Conservation (phyloP, 2,888 invertebrate species). For the Chrysina gloriosa region DNA sequence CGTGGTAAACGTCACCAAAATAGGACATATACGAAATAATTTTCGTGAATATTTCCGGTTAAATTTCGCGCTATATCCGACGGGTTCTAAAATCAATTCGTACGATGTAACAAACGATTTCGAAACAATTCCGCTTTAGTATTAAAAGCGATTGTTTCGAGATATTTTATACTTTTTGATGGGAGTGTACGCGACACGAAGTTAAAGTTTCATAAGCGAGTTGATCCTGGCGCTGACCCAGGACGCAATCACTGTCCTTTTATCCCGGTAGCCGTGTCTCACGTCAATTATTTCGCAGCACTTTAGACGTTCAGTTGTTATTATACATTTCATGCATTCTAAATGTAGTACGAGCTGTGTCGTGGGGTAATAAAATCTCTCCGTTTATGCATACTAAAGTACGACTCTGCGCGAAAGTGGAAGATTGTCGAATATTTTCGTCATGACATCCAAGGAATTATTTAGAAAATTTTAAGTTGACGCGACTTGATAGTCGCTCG, state of each 20-base stretch:
- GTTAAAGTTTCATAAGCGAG: slow-evolving; percentile 50
- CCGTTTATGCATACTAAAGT: slow-evolving; percentile 15
- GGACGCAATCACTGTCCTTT: slow-evolving; percentile 54
- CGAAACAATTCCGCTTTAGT: background rate
- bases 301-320: slow-evolving; percentile 44
- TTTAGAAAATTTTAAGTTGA: too few relatives aligned
- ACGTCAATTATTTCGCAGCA: slow-evolving; percentile 50
- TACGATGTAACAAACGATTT: background rate
- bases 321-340: slow-evolving; percentile 43
- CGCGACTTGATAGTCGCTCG: too few relatives aligned
- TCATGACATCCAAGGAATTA: too few relatives aligned
- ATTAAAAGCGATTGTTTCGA: background rate
- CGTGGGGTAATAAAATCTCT: background rate
- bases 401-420: background rate
- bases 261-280: slow-evolving; percentile 51
- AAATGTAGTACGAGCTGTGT: slow-evolving; percentile 15
- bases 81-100: background rate
- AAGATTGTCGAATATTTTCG: background rate
- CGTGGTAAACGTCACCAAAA: background rate
- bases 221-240: slow-evolving; percentile 46
- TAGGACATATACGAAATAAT: background rate
- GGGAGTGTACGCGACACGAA: slow-evolving; percentile 39
- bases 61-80: background rate
- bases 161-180: background rate
- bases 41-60: background rate